Base-by-base conservation (phyloP, 2,888 invertebrate genomes). In the Drosophila acutilabella region DNA sequence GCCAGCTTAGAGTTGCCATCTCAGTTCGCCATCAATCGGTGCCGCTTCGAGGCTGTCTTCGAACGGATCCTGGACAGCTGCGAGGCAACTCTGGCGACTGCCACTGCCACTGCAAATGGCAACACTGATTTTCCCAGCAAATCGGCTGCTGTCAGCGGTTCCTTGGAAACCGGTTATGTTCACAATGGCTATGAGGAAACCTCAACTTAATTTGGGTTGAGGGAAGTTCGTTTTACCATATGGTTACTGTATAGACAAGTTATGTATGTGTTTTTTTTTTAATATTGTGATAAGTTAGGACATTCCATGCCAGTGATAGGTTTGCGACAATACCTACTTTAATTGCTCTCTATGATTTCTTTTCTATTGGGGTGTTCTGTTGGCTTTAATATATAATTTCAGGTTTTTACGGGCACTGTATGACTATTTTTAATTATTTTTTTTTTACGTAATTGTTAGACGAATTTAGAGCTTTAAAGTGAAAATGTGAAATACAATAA, bases 41-140 rank as follows among this genome's bases (percentile, higher is more conserved):
- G 92, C 50, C 90, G 91, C 23, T 81, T 93, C 42, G 92, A 93
- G 79, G 87, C 91, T 2, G 89, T 92, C n/a, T 92, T 92, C 40
- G 92, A 92, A 72, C 88, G 90, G 45, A 91, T 92, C 50, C 74
- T 92, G 26, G 92, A 92, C 53, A 86, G 67, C 64, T 59, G 76
- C 36, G 82, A 86, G 20, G 30, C 68, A 10, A 11, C 26, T 3
- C 3, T 13, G 36, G 36, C 36, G 13, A 30, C 30, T 30, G 36
- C 42, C n/a, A 26, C 26, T 7, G 38, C 13, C 30, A 42, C 30
- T 4, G 2, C 52, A 0, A 65, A 66, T 68, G 52, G 57, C 16
- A 14, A 6, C n/a, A 13, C 45, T 6, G 74, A 82, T 36, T 52
- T 82, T 58, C 81, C 69, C 11, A 54, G 70, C 58, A 88, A 88